phyloP scores from a whole-genome alignment of 2,797 vertebrate genomes.

The Crypturellus tataupa region DNA sequence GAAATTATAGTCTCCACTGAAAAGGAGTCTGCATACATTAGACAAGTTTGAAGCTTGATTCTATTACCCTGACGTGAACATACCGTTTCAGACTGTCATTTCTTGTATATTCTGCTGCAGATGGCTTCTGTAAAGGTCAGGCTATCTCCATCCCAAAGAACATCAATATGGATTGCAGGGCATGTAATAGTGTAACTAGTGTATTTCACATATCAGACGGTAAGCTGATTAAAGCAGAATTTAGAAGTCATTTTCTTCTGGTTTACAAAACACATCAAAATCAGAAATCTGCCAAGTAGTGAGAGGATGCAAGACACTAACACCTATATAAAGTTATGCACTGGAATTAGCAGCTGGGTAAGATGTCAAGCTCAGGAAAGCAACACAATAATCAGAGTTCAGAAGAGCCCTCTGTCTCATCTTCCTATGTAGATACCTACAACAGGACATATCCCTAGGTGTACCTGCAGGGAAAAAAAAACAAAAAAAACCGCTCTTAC shows the following conservation, averaged over 20 bases:
- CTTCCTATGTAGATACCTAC: neutral
- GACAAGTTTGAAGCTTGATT: neutral
- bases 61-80: conserved; percentile 21
- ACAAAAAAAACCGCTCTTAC: neutral
- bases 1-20: conserved; percentile 27
- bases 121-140: conserved; percentile 51
- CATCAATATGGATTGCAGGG: conserved; percentile 16
- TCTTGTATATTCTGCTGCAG: conserved; percentile 39
- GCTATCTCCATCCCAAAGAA: neutral
- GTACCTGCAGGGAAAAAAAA: neutral
- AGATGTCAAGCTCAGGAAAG: neutral
- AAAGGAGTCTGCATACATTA: conserved; percentile 22
- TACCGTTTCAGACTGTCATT: conserved; percentile 12
- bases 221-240: conserved; percentile 38
- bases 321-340: neutral
- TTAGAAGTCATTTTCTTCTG: conserved; percentile 37
- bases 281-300: neutral
- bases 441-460: neutral
- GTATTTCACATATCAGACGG: neutral
- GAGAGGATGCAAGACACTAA: neutral
- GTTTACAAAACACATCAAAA: conserved; percentile 4
- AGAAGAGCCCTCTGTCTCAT: neutral
- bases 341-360: neutral
- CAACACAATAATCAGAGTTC: neutral
- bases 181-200: neutral